These are phyloP conservation scores for Stegana nigrithorax DNA, from an alignment of 2,888 invertebrate species.

Conservation along the genomic window DNA sequence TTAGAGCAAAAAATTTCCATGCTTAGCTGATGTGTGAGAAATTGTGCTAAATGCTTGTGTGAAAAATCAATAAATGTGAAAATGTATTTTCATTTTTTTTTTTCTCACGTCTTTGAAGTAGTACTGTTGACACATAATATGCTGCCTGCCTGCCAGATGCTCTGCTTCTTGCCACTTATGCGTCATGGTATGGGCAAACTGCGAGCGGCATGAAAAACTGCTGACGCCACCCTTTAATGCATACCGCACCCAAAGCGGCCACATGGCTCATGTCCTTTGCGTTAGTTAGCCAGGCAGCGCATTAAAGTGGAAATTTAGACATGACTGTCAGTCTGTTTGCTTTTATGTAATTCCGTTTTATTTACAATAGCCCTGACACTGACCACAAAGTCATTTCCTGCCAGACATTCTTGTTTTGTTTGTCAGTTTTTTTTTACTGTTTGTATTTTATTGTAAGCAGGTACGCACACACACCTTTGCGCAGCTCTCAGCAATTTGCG, in stretches of 20 bases:
- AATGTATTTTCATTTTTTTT: neutral
- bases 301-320: too few species aligned
- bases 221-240: neutral
- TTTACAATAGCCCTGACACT: neutral
- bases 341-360: neutral
- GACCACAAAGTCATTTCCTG: slow-evolving; percentile 16
- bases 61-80: slow-evolving; percentile 18
- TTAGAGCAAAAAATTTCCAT: neutral
- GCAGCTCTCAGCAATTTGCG: neutral
- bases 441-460: too few species aligned
- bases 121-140: slow-evolving; percentile 2
- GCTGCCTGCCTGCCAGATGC: neutral
- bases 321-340: too few species aligned
- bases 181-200: too few species aligned
- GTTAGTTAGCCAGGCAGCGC: too few species aligned
- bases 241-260: neutral
- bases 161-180: neutral
- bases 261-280: neutral
- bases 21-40: slow-evolving; percentile 36
- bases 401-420: too few species aligned
- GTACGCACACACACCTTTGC: neutral
- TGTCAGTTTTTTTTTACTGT: too few species aligned
- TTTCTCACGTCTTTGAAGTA: neutral
- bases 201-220: neutral
- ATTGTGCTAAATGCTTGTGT: slow-evolving; percentile 43